Percentiles rank a stretch among this genome's conserved stretches.
phyloP scores from a whole-genome alignment of 2,797 vertebrate species.

The Tauraco hartlaubi region DNA sequence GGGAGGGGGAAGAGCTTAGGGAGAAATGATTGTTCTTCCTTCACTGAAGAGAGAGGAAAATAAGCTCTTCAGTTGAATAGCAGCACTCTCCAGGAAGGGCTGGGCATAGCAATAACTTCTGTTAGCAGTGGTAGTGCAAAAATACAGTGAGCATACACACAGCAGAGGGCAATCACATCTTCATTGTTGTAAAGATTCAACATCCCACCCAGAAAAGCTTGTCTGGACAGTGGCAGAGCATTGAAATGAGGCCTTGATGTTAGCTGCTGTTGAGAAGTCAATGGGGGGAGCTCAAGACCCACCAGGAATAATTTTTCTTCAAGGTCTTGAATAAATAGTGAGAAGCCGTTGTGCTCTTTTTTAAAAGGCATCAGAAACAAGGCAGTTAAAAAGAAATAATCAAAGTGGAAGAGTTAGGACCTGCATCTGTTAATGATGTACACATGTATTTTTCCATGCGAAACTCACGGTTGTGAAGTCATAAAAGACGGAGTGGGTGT shows the following conservation, averaged over 20 bases:
- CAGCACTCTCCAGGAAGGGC: neutral
- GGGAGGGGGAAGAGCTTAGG: neutral
- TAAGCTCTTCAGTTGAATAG: neutral
- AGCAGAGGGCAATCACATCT: conserved; percentile 5
- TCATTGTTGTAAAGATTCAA: neutral
- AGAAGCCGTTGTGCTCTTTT: neutral
- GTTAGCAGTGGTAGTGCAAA: neutral
- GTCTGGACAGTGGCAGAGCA: neutral
- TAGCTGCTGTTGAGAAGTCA: conserved; percentile 29
- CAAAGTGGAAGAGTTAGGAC: conserved; percentile 26
- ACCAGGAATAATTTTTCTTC: conserved; percentile 26
- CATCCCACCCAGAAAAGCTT: neutral
- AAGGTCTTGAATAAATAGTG: neutral
- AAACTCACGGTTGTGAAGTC: conserved; percentile 21
- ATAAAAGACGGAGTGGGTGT: neutral
- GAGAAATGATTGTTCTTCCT: neutral
- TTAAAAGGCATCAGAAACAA: conserved; percentile 8
- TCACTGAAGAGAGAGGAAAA: neutral
- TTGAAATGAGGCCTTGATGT: neutral
- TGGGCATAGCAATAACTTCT: neutral
- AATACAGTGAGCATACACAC: neutral
- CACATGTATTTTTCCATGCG: neutral
- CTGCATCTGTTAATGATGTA: conserved; percentile 28
- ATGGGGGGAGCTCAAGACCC: conserved; percentile 62
- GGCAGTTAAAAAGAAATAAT: conserved; percentile 42